Evolutionary conservation across 2,113 vertebrate genomes (phyloP), one percentile per base, ranked within the genome.

Genomic region (Diadophis punctatus): DNA sequence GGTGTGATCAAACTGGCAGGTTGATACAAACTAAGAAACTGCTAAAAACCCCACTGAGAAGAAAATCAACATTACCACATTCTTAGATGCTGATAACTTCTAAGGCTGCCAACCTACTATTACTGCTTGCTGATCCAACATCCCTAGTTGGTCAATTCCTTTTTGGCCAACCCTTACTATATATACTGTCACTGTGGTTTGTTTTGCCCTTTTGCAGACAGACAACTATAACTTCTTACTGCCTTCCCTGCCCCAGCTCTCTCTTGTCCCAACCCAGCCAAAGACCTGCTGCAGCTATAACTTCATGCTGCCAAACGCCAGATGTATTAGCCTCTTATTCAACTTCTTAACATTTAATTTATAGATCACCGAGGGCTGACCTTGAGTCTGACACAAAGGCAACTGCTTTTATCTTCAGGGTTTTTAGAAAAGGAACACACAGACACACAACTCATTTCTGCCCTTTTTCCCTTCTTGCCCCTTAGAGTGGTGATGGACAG

Each of bases 1-100:
- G 4, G 23, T 51, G 5, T 0, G 87, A 39, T 92, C 53, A 87
- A 63, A 91, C 52, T 34, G 92, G 87, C 27, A 91, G 89, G 12
- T 55, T 53, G 94, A 52, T 91, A 90, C 92, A 95, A 87, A 85
- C 92, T 51, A 88, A 8, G 90, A 51, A 90, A 88, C 90, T 63
- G 93, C 56, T 90, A 92, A 92, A 92, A 86, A 39, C 25, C 16
- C 9, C 34, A 34, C 7, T 56, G 74, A 51, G 23, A 85, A 88
- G 46, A 58, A 80, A 90, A 12, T 3, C 48, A 88, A 84, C 23
- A 49, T 39, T 91, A 34, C 51, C 39, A 46, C 1, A 39, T n/a
- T 30, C 51, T 11, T 16, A 49, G 91, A 89, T 23, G 52, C 20
- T n/a, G 43, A 22, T 27, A 92, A 55, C 30, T 49, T 51, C 23